A percentile compares a stretch with the other conserved stretches of the same genome.
phyloP scores from a whole-genome alignment of 1,140 invertebrate genomes.

The Saccostrea echinata region DNA sequence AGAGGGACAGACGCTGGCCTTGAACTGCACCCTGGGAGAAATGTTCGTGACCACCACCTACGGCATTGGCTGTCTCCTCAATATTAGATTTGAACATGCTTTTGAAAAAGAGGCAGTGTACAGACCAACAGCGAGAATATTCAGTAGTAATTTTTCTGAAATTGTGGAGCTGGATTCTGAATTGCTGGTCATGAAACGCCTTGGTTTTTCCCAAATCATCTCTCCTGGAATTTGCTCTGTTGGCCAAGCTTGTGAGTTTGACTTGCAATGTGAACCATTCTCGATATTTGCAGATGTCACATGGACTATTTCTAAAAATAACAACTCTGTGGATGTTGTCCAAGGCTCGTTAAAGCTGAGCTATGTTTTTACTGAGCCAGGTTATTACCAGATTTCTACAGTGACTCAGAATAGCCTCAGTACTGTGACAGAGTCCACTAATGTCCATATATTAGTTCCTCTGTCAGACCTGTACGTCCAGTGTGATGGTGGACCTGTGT shows the following conservation, averaged over 20 bases:
- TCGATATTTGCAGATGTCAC: slow-evolving; percentile 34
- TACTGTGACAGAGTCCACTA: slow-evolving; percentile 3
- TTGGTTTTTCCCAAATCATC: slow-evolving; percentile 29
- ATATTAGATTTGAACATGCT: slow-evolving; percentile 51
- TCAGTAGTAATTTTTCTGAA: background rate
- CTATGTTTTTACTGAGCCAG: slow-evolving; percentile 40
- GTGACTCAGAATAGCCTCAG: slow-evolving; percentile 35
- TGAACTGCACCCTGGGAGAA: slow-evolving; percentile 34
- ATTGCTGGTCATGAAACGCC: slow-evolving; percentile 42
- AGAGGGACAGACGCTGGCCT: slow-evolving; percentile 40
- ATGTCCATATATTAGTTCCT: slow-evolving; percentile 37
- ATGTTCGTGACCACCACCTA: slow-evolving; percentile 48
- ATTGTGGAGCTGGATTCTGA: background rate
- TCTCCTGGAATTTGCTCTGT: background rate
- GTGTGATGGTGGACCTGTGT: slow-evolving; percentile 1
- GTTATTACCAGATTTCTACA: slow-evolving; percentile 28
- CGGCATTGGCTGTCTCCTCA: slow-evolving; percentile 39
- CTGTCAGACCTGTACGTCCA: background rate
- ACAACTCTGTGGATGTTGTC: background rate
- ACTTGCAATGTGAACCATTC: slow-evolving; percentile 26
- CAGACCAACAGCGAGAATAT: slow-evolving; percentile 24
- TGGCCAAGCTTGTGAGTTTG: slow-evolving; percentile 29
- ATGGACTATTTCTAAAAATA: slow-evolving; percentile 39
- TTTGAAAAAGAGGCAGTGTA: slow-evolving; percentile 41
- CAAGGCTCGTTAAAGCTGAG: background rate